These are phyloP conservation scores for Heliconius erato DNA, from an alignment of 2,888 invertebrate species.

Conservation along the genomic window DNA sequence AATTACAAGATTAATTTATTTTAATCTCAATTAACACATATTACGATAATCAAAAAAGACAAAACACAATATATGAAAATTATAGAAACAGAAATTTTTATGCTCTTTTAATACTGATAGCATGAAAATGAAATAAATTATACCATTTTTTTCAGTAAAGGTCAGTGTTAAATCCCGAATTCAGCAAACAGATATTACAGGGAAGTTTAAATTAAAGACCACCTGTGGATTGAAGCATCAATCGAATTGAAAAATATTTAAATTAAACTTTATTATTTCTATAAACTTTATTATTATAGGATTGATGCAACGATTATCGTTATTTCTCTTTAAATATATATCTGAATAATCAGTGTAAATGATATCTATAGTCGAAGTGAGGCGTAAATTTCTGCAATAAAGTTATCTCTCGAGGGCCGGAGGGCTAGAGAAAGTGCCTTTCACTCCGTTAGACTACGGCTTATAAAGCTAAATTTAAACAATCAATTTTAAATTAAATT, in stretches of 20 bases:
- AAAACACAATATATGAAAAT: neutral
- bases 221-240: constrained; percentile 38
- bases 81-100: neutral
- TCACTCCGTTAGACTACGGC: constrained; percentile 73
- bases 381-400: constrained; percentile 82
- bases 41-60: neutral
- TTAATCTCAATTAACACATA: neutral
- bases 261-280: neutral
- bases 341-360: constrained; percentile 66
- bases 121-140: neutral
- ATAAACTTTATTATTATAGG: neutral
- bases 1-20: neutral
- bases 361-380: constrained; percentile 72
- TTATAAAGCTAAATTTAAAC: constrained; percentile 71
- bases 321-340: neutral
- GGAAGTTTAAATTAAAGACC: constrained; percentile 27
- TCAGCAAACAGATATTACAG: constrained; percentile 35
- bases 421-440: constrained; percentile 85
- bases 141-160: neutral
- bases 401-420: constrained; percentile 75
- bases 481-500: constrained; percentile 57
- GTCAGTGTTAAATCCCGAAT: constrained; percentile 4
- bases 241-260: constrained; percentile 35
- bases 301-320: neutral
- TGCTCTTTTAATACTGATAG: neutral